These are phyloP conservation scores for Bubo blakistoni DNA, from an alignment of 2,113 vertebrate species.

Conservation along the genomic window DNA sequence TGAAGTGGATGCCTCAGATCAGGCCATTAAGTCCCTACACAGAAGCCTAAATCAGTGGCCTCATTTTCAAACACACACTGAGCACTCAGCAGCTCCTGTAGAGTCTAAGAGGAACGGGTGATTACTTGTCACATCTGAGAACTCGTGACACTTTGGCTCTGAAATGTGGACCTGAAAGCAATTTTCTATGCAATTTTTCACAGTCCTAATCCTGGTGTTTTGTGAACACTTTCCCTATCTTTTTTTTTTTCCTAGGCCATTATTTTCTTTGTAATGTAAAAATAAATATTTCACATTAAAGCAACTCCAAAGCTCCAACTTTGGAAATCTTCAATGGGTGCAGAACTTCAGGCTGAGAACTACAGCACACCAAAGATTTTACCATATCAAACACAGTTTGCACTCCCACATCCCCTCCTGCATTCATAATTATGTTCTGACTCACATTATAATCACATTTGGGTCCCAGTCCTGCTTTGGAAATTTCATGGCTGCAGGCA, in stretches of 20 bases:
- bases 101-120: background rate
- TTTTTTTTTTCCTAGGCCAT: background rate
- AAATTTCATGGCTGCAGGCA: background rate
- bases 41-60: background rate
- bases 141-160: background rate
- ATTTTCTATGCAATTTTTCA: slow-evolving; percentile 20
- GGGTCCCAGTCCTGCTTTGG: background rate
- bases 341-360: slow-evolving; percentile 1
- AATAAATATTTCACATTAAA: slow-evolving; percentile 39
- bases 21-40: slow-evolving; percentile 14
- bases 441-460: background rate
- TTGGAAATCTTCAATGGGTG: slow-evolving; percentile 5
- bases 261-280: slow-evolving; percentile 26
- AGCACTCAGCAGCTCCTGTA: slow-evolving; percentile 14
- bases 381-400: slow-evolving; percentile 20
- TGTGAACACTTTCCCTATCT: background rate
- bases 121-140: slow-evolving; percentile 43
- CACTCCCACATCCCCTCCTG: slow-evolving; percentile 10
- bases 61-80: slow-evolving; percentile 40
- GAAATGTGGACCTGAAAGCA: background rate
- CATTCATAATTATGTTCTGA: background rate
- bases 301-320: background rate
- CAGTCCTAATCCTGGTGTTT: background rate
- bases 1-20: slow-evolving; percentile 24
- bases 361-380: background rate